These are phyloP conservation scores for Styela plicata DNA, from an alignment of 23 tunicate species.

Conservation along the genomic window DNA sequence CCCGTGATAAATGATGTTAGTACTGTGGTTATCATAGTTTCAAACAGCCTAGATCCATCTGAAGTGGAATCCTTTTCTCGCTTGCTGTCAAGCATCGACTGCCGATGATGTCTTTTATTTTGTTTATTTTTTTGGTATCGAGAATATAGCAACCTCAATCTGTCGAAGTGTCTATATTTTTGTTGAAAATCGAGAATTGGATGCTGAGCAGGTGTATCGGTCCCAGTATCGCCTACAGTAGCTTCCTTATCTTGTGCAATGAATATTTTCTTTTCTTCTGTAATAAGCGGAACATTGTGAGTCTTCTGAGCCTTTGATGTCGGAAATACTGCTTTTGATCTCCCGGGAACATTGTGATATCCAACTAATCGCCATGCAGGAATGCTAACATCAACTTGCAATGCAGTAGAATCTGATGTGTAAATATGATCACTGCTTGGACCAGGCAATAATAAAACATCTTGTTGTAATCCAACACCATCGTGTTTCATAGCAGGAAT, in stretches of 20 bases:
- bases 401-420: constrained; percentile 36
- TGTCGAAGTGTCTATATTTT: constrained; percentile 3
- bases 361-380: constrained; percentile 80
- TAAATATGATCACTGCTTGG: constrained; percentile 39
- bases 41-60: constrained; percentile 38
- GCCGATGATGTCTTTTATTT: background rate
- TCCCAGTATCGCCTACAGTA: background rate
- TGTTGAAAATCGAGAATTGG: background rate
- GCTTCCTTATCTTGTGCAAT: background rate
- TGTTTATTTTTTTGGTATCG: background rate
- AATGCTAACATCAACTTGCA: constrained; percentile 34
- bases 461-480: constrained; percentile 50
- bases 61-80: background rate
- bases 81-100: background rate
- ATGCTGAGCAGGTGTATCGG: constrained; percentile 2
- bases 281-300: constrained; percentile 4
- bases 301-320: background rate
- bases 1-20: constrained; percentile 72
- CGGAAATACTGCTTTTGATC: constrained; percentile 46
- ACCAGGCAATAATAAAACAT: constrained; percentile 74
- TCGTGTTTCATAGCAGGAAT: constrained; percentile 87
- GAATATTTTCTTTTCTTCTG: background rate
- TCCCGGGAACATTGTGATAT: constrained; percentile 68
- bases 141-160: background rate
- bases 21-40: constrained; percentile 62